Evolutionary conservation across 1,140 invertebrate genomes (phyloP).

Genomic region (Neodiprion virginianus): DNA sequence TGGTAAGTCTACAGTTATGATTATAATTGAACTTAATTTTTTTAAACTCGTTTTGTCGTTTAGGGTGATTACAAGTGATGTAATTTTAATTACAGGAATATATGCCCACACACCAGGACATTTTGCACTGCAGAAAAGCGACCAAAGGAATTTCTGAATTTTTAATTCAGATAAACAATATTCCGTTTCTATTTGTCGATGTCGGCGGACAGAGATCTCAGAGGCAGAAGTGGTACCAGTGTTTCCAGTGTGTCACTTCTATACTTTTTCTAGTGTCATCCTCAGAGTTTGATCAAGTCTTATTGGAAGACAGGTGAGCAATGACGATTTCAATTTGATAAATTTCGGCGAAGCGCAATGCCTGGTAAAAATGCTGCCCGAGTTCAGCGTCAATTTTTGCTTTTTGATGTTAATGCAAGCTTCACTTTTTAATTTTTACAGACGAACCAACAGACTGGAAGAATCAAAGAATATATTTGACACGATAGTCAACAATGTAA

Average conservation of each 20-base stretch:
- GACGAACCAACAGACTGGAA: slow-evolving; percentile 84
- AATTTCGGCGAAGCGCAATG: background rate
- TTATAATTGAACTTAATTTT: background rate
- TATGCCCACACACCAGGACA: slow-evolving; percentile 85
- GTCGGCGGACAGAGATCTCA: slow-evolving; percentile 93
- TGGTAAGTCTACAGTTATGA: slow-evolving; percentile 14
- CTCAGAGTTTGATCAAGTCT: slow-evolving; percentile 91
- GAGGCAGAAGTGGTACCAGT: slow-evolving; percentile 93
- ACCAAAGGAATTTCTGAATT: slow-evolving; percentile 94
- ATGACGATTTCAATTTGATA: background rate
- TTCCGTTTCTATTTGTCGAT: slow-evolving; percentile 93
- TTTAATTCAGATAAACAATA: slow-evolving; percentile 85
- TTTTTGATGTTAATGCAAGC: slow-evolving; percentile 4
- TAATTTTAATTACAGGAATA: slow-evolving; percentile 67
- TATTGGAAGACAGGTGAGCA: slow-evolving; percentile 83
- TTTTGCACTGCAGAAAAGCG: slow-evolving; percentile 88
- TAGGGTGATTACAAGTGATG: background rate
- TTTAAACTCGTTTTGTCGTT: too few relatives aligned
- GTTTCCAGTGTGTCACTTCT: slow-evolving; percentile 91
- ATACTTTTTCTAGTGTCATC: slow-evolving; percentile 92
- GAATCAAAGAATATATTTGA: slow-evolving; percentile 94
- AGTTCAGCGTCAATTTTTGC: background rate
- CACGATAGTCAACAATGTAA: slow-evolving; percentile 91
- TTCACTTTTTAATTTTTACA: slow-evolving; percentile 55
- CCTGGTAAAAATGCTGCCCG: too few relatives aligned